Conservation (phyloP, 2,797 vertebrate genomes). For the Lindbergichthys nudifrons region DNA sequence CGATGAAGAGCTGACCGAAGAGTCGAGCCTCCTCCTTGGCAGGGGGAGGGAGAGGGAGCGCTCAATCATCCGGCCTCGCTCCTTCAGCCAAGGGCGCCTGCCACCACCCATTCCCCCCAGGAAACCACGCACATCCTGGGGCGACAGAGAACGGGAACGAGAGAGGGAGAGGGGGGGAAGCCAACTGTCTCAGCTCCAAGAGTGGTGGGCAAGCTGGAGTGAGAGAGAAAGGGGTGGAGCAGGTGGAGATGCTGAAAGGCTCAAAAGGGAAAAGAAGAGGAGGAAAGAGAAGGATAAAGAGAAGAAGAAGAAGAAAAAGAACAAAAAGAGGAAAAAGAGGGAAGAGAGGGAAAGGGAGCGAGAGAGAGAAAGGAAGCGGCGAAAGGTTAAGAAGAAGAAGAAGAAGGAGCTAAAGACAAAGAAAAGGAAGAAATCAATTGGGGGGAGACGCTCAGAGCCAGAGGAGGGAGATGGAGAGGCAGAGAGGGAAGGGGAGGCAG, state of each 20-base stretch:
- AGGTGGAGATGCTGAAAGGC: constrained; percentile 76
- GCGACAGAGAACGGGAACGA: constrained; percentile 89
- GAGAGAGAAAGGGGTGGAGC: constrained; percentile 82
- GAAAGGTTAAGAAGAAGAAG: constrained; percentile 87
- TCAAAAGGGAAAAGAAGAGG: constrained; percentile 83
- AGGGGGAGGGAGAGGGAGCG: constrained; percentile 81
- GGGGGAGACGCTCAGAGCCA: constrained; percentile 82
- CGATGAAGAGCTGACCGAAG: constrained; percentile 85
- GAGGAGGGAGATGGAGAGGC: constrained; percentile 85
- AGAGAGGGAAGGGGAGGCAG: constrained; percentile 82
- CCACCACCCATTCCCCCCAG: constrained; percentile 87
- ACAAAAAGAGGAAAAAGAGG: constrained; percentile 83
- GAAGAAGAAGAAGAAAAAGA: constrained; percentile 86
- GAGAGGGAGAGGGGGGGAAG: constrained; percentile 84
- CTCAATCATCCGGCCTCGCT: constrained; percentile 83
- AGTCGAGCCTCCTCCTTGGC: constrained; percentile 88
- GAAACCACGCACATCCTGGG: constrained; percentile 86
- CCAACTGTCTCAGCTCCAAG: constrained; percentile 86
- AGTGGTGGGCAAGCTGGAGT: constrained; percentile 88
- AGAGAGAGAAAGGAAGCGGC: constrained; percentile 84
- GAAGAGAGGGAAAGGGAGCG: constrained; percentile 83
- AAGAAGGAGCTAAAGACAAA: constrained; percentile 80
- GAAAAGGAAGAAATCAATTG: constrained; percentile 82
- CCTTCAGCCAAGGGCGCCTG: constrained; percentile 83
- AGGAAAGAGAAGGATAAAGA: constrained; percentile 86